A percentile compares a stretch with the other conserved stretches of the same genome.
Evolutionary conservation across 2,113 vertebrate genomes (phyloP).

Genomic region (Xiphophorus couchianus): DNA sequence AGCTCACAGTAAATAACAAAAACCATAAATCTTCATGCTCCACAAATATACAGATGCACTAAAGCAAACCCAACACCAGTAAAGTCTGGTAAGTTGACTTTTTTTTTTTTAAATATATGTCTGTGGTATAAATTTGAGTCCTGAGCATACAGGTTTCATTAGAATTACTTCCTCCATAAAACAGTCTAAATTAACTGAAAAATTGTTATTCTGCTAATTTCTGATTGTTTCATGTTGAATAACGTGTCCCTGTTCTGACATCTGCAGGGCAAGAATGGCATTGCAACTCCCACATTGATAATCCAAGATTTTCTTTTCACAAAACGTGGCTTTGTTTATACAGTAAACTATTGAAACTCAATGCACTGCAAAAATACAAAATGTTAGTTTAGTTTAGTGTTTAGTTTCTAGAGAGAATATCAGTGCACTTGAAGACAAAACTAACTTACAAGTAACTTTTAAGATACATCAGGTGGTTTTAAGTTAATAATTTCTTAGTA

Average conservation of each 20-base stretch:
- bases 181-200: slow-evolving; percentile 6
- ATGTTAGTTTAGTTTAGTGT: too few species aligned
- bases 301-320: neutral
- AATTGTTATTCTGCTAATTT: slow-evolving; percentile 20
- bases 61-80: slow-evolving; percentile 21
- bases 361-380: neutral
- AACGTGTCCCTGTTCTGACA: slow-evolving; percentile 42
- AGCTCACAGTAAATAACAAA: slow-evolving; percentile 45
- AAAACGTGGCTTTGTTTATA: neutral
- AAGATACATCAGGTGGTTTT: too few species aligned
- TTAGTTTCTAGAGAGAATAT: too few species aligned
- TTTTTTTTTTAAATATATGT: neutral
- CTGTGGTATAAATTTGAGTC: neutral
- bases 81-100: slow-evolving; percentile 23
- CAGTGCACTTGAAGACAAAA: too few species aligned
- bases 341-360: neutral
- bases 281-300: neutral
- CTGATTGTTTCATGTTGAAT: neutral
- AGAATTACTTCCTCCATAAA: slow-evolving; percentile 2
- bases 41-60: slow-evolving; percentile 14
- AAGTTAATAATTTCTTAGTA: too few species aligned
- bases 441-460: too few species aligned
- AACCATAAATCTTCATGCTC: slow-evolving; percentile 10
- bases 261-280: slow-evolving; percentile 44
- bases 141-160: neutral